Percentiles rank a stretch among this genome's conserved stretches.
These are phyloP conservation scores for Arizona elegans DNA, from an alignment of 2,113 vertebrate species.

Conservation along the genomic window DNA sequence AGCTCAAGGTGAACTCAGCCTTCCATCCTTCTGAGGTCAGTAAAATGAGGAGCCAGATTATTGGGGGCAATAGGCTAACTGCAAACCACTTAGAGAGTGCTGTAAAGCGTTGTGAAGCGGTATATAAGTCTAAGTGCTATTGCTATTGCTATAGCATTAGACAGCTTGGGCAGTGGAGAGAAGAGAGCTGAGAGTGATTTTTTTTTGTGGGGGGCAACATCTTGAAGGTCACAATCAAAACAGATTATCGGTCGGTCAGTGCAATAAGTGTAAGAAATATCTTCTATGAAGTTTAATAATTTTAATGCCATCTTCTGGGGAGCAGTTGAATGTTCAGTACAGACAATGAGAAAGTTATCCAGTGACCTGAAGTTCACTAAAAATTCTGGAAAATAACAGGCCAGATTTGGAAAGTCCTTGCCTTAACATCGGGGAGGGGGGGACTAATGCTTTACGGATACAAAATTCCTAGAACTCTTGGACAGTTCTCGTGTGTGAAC, in stretches of 20 bases:
- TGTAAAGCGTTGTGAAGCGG: background rate
- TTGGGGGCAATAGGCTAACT: background rate
- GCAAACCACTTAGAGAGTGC: background rate
- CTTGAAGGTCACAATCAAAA: background rate
- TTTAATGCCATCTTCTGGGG: background rate
- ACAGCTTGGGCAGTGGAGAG: background rate
- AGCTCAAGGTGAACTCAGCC: background rate
- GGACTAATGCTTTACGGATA: conserved; percentile 64
- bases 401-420: conserved; percentile 50
- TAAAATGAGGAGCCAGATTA: background rate
- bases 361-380: conserved; percentile 60
- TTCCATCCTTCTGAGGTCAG: background rate
- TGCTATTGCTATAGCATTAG: background rate
- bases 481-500: conserved; percentile 62
- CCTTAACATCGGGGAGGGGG: conserved; percentile 30
- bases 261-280: background rate
- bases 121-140: background rate
- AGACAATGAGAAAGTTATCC: conserved; percentile 53
- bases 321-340: conserved; percentile 30
- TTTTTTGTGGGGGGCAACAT: background rate
- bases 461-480: conserved; percentile 75
- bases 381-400: conserved; percentile 68
- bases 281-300: background rate
- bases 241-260: background rate
- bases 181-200: background rate